A percentile compares a stretch with the other conserved stretches of the same genome.
phyloP scores from a whole-genome alignment of 1,140 invertebrate genomes.

The Linepithema humile region DNA sequence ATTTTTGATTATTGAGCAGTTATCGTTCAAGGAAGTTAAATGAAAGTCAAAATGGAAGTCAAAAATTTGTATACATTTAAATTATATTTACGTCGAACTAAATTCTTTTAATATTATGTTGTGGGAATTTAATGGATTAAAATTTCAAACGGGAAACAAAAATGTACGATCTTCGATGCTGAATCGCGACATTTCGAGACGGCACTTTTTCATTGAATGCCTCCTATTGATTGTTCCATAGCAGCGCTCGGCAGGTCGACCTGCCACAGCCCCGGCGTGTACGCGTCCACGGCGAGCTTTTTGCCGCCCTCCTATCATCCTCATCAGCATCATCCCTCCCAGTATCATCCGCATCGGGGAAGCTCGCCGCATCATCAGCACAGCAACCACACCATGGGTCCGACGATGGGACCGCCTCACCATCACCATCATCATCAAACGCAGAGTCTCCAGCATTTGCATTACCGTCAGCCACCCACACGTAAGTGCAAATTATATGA shows the following conservation, averaged over 20 bases:
- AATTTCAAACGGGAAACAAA: too few relatives aligned
- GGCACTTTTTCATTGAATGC: conserved; percentile 31
- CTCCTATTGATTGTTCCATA: conserved; percentile 43
- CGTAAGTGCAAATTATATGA: conserved; percentile 74
- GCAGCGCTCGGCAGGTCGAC: conserved; percentile 84
- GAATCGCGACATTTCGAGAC: not conserved
- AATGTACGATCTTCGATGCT: too few relatives aligned
- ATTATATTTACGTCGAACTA: not conserved
- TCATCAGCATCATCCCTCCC: conserved; percentile 81
- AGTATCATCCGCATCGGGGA: conserved; percentile 82
- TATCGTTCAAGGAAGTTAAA: not conserved
- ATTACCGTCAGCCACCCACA: conserved; percentile 82
- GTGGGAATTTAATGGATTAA: too few relatives aligned
- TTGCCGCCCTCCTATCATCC: conserved; percentile 81
- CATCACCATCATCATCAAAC: conserved; percentile 83
- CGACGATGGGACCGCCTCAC: conserved; percentile 82
- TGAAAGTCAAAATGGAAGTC: too few relatives aligned
- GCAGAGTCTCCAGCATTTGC: conserved; percentile 82
- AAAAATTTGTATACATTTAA: not conserved
- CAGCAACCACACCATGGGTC: conserved; percentile 77
- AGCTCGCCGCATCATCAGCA: conserved; percentile 82
- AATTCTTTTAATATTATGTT: not conserved
- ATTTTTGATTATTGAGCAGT: not conserved
- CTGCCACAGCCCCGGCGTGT: conserved; percentile 85
- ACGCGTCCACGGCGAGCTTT: conserved; percentile 77